Conservation (phyloP, 2,113 vertebrate species). For the Sphyrna mokarran region DNA sequence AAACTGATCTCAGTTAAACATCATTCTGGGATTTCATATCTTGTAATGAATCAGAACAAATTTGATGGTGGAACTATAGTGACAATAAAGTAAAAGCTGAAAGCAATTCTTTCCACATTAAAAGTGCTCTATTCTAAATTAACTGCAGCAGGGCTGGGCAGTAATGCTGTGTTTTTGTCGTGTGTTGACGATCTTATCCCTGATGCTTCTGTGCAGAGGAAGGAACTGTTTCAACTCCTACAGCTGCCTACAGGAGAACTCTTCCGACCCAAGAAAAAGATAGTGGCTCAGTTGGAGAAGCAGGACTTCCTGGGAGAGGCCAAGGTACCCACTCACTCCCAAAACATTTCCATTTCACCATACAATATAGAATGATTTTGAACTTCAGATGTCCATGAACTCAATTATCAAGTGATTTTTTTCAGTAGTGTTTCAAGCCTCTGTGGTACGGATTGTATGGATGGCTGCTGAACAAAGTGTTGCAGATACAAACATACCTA, state of each 20-base stretch:
- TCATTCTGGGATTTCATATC: background rate
- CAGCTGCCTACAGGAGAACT: conserved; percentile 65
- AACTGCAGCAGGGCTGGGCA: background rate
- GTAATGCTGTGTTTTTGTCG: background rate
- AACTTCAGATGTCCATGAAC: background rate
- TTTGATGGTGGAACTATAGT: background rate
- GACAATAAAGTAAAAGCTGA: background rate
- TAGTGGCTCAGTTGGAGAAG: conserved; percentile 91
- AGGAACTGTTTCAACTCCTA: conserved; percentile 69
- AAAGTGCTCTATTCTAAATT: background rate
- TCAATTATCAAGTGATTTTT: background rate
- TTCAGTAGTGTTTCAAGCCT: background rate
- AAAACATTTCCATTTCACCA: background rate
- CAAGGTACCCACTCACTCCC: conserved; percentile 56
- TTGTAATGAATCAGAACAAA: background rate
- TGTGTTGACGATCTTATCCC: background rate
- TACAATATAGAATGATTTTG: background rate
- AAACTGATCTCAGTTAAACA: background rate
- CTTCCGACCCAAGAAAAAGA: conserved; percentile 83
- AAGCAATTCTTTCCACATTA: background rate
- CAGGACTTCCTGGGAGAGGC: conserved; percentile 95
- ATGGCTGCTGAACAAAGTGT: background rate
- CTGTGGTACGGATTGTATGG: background rate
- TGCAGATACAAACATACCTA: background rate
- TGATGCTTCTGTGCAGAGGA: conserved; percentile 63